Base-by-base conservation (phyloP, 2,113 vertebrate species). In the Oreochromis spilurus region DNA sequence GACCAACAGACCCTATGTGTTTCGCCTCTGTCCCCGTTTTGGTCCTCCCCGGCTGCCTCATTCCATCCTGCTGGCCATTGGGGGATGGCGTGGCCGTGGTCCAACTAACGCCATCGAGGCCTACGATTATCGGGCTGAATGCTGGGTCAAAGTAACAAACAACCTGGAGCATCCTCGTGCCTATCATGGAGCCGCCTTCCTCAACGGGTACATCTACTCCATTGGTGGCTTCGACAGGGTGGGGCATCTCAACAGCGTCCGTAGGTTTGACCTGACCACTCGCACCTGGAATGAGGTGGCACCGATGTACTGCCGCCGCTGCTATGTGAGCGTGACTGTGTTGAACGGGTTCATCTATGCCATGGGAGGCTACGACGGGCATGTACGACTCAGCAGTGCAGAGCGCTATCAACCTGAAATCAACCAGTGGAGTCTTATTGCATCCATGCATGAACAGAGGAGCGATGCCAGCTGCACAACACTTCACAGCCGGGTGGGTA, bases 401-500 rank as follows among this genome's bases (percentile, higher is more conserved):
- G 94, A 95, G 55, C 52, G 67, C 79, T 94, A 91, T 62, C 54
- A 3, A 3, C 89, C 91, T 0, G 54, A 93, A 11, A 83, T 7
- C 60, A 93, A 93, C 86, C 93, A 93, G 54, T 94, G 94, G 94
- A 89, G 2, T 21, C 31, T 79, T 4, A 92, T 95, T 11, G 55
- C 86, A 8, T 6, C 67, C 1, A 95, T 94, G 93, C 34, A 86
- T 0, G 81, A 82, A 14, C 29, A 48, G 11, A 89, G 94, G 45
- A 91, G 91, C 2, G 83, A 91, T 1, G 92, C 93, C 29, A 91
- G 88, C 13, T 87, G 97, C 5, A 96, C 97, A 1, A 95, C 96
- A 0, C 95, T 99, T 26, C 83, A 96, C 0, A 95, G 88, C 31
- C 98, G 96, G 97, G 98, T 98, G 87, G 87, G 87, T 78, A 11